Evolutionary conservation across 1,140 invertebrate genomes (phyloP), one percentile per base, ranked within the genome.

Genomic region (Macrotrachela quadricornifera): DNA sequence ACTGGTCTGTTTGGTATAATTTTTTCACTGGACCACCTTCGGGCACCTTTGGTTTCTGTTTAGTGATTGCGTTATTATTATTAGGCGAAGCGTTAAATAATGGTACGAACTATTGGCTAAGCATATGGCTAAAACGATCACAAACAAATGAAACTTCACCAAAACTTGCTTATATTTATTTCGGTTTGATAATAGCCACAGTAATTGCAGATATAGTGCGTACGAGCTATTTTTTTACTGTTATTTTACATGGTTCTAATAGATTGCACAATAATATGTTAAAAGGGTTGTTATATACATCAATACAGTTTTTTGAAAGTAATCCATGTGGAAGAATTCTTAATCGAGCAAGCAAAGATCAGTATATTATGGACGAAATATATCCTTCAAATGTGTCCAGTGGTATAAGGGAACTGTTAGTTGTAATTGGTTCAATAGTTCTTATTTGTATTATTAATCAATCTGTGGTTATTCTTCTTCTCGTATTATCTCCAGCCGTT

Each of bases 181-280:
- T 87, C 57, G 92, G 88, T 0, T 66, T 96, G 1, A 72, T 82
- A 40, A 69, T 92, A 63, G 83, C 92, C 1, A 96, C 96, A 68
- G 67, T 92, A 10, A 96, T 96, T 70, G 92, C 90, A 0, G 91
- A 83, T 66, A 87, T 88, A 46, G 88, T 88, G 71, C 95, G 6
- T 64, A 95, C 0, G 76, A 76, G 58, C 74, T 75, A 52, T 74
- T 30, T 30, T 8, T 30, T 30, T 8, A 4, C 2, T 30, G 3
- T 4, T 4, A 30, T 30, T 4, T 30, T 30, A 30, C 2, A 30
- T 30, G 21, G 21, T 30, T 2, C 21, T 4, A 30, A 30, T 30
- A 4, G 21, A 4, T 30, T 30, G 8, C 21, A 30, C 8, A 30
- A 30, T 30, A 2, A 8, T 4, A 30, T 30, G 21, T 4, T 30